Evolutionary conservation across 2,797 vertebrate genomes (phyloP).

Genomic region (Heterohyrax brucei): DNA sequence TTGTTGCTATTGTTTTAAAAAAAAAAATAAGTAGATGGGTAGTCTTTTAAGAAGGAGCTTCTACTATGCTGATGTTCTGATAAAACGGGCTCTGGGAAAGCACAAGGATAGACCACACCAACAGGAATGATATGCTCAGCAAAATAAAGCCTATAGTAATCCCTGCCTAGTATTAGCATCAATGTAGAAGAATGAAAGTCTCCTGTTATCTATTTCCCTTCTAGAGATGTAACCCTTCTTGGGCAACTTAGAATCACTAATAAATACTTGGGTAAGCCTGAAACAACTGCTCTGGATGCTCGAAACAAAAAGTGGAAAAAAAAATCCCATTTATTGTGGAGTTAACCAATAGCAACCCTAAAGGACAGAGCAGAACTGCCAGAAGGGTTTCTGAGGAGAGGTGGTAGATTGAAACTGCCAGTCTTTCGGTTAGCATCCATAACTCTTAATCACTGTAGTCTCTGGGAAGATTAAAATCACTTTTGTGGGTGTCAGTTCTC

Average conservation of each 20-base stretch:
- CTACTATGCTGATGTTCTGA: not conserved
- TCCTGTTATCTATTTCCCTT: not conserved
- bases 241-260: not conserved
- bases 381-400: too few relatives aligned
- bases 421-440: too few relatives aligned
- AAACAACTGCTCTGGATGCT: not conserved
- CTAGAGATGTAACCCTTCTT: not conserved
- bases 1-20: not conserved
- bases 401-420: too few relatives aligned
- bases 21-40: not conserved
- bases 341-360: too few relatives aligned
- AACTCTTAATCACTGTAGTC: too few relatives aligned
- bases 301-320: too few relatives aligned
- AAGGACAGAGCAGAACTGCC: too few relatives aligned
- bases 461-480: not conserved
- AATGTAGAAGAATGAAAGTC: not conserved
- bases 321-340: too few relatives aligned
- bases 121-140: not conserved
- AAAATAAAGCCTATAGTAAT: not conserved
- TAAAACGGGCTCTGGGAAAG: not conserved
- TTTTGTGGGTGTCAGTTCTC: not conserved
- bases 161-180: fast-evolving
- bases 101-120: not conserved
- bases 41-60: not conserved
- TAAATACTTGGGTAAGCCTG: not conserved